These are phyloP conservation scores for Sylvilagus floridanus DNA, from an alignment of 2,797 vertebrate genomes.

Conservation along the genomic window DNA sequence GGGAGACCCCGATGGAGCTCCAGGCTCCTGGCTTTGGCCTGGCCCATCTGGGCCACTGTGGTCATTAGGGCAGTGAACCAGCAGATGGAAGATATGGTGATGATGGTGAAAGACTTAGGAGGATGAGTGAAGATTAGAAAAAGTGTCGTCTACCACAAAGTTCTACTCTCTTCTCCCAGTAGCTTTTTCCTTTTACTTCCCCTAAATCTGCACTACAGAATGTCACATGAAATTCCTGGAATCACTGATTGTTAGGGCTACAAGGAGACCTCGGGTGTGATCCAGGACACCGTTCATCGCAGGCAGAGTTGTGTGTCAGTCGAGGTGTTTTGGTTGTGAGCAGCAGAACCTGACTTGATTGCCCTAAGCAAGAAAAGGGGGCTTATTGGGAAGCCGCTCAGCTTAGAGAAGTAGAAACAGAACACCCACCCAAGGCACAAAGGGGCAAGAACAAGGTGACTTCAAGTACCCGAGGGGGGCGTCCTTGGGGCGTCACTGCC, in stretches of 20 bases:
- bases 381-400: background rate
- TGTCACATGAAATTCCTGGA: background rate
- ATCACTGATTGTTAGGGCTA: too few relatives aligned
- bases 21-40: too few relatives aligned
- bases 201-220: background rate
- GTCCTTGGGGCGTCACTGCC: background rate
- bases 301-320: background rate
- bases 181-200: background rate
- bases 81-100: too few relatives aligned
- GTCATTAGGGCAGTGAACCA: too few relatives aligned
- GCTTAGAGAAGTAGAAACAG: background rate
- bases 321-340: background rate
- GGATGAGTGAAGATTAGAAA: background rate
- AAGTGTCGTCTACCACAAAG: background rate
- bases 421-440: too few relatives aligned
- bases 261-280: background rate
- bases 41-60: too few relatives aligned
- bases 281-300: background rate
- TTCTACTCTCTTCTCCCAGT: slow-evolving; percentile 7
- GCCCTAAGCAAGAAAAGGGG: background rate
- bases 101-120: too few relatives aligned
- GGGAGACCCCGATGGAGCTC: too few relatives aligned
- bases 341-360: background rate
- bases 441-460: background rate
- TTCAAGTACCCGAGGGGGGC: background rate